Evolutionary conservation across 2,888 invertebrate genomes (phyloP), one percentile per base, ranked within the genome.

Genomic region (Stenurella melanura): DNA sequence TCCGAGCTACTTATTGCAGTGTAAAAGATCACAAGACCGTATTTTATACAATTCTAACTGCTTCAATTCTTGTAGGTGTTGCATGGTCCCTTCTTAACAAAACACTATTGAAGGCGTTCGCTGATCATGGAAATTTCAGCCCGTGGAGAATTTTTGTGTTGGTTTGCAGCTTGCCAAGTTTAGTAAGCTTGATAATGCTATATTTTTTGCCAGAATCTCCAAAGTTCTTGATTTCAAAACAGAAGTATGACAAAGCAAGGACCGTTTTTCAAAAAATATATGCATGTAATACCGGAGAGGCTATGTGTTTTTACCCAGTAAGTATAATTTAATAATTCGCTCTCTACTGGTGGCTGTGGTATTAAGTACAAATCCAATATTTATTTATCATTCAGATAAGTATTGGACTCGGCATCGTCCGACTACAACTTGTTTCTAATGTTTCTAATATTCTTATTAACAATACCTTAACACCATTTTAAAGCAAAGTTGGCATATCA

Each of bases 121-220:
- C 69, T 17, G 72, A 79, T 64, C 76, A 81, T 26, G 80, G 78
- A 10, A 76, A 86, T 86, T 92, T 92, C 86, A 92, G 90, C 1
- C 92, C 93, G 0, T 94, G 94, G 94, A 87, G 93, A 3, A 90
- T 93, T 17, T 94, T 93, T 84, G 91, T 94, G 30, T 91, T 92
- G 0, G 90, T 93, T 1, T 93, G 93, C 79, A 92, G 93, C 0
- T 85, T 92, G 30, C 93, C 93, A 0, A 92, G 92, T 66, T 86
- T 92, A 26, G 82, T 92, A 70, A 92, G 92, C 73, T 90, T 91
- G 56, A 82, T 91, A 60, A 86, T 91, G 10, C 87, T 92, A 38
- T 82, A 90, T n/a, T 91, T 91, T 0, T 90, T 92, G 84, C 92
- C 92, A 0, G 92, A 93, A 88, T 92, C 92, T 19, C 93, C 92